Conservation (phyloP, 2,888 invertebrate species). For the Tipula helvola region DNA sequence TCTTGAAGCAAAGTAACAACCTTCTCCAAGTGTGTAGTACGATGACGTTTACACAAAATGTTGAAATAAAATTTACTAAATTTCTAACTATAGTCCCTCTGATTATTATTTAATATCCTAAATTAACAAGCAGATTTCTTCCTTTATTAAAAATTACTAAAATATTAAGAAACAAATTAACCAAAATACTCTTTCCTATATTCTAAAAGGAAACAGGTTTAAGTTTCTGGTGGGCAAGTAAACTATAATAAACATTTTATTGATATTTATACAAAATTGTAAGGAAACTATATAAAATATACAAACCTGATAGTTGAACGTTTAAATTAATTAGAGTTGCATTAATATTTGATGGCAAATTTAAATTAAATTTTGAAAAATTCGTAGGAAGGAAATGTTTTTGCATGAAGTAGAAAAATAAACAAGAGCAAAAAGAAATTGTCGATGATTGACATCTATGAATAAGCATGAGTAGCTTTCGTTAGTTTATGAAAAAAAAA, state of each 20-base stretch:
- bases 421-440: background rate
- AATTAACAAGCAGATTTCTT: background rate
- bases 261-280: background rate
- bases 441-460: background rate
- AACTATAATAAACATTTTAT: background rate
- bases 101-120: background rate
- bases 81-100: background rate
- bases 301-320: background rate
- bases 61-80: background rate
- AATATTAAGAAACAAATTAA: background rate
- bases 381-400: background rate
- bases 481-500: background rate
- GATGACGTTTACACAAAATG: background rate
- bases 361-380: background rate
- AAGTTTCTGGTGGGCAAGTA: background rate
- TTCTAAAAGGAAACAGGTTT: background rate
- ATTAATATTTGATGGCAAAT: background rate
- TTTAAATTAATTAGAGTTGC: background rate
- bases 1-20: background rate
- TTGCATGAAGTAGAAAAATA: background rate
- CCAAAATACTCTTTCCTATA: background rate
- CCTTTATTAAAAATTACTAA: background rate
- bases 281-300: background rate
- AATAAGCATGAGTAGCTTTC: background rate
- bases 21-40: background rate